A percentile compares a stretch with the other conserved stretches of the same genome.
phyloP scores from a whole-genome alignment of 2,888 invertebrate species.

The Ichneumon xanthorius region DNA sequence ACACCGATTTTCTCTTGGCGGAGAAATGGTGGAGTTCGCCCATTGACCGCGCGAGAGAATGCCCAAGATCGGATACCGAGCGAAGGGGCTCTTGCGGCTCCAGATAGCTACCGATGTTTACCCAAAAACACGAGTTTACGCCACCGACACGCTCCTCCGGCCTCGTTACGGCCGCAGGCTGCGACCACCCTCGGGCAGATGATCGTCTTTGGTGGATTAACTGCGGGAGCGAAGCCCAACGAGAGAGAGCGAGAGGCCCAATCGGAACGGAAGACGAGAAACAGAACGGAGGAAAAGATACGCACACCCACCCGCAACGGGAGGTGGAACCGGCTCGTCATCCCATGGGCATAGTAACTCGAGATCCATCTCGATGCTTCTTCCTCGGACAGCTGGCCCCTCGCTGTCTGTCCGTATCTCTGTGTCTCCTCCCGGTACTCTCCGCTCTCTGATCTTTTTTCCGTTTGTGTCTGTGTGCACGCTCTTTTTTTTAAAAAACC shows the following conservation, averaged over 20 bases:
- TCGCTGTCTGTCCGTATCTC: slow-evolving; percentile 51
- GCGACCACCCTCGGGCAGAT: slow-evolving; percentile 55
- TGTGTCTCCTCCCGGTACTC: slow-evolving; percentile 47
- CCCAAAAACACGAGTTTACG: slow-evolving; percentile 58
- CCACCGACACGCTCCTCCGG: slow-evolving; percentile 30
- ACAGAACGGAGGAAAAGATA: slow-evolving; percentile 64
- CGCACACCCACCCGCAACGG: slow-evolving; percentile 63
- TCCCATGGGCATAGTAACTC: slow-evolving; percentile 77
- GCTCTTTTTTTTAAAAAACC: slow-evolving; percentile 71
- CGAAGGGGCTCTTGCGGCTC: slow-evolving; percentile 20
- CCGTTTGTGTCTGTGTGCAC: slow-evolving; percentile 48
- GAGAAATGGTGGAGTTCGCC: slow-evolving; percentile 38
- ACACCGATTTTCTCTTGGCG: slow-evolving; percentile 37
- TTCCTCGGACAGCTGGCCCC: slow-evolving; percentile 77
- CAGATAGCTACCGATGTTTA: slow-evolving; percentile 51
- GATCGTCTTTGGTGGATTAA: slow-evolving; percentile 58
- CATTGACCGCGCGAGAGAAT: slow-evolving; percentile 23
- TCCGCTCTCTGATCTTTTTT: slow-evolving; percentile 51
- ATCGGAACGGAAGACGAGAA: slow-evolving; percentile 52
- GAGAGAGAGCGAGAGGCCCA: slow-evolving; percentile 42
- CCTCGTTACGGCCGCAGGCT: slow-evolving; percentile 12
- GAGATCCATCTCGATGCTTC: slow-evolving; percentile 77
- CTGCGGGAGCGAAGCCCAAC: slow-evolving; percentile 43
- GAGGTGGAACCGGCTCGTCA: slow-evolving; percentile 65
- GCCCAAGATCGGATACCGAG: background rate